These are phyloP conservation scores for Tyto alba DNA, from an alignment of 2,113 vertebrate species.

Conservation along the genomic window DNA sequence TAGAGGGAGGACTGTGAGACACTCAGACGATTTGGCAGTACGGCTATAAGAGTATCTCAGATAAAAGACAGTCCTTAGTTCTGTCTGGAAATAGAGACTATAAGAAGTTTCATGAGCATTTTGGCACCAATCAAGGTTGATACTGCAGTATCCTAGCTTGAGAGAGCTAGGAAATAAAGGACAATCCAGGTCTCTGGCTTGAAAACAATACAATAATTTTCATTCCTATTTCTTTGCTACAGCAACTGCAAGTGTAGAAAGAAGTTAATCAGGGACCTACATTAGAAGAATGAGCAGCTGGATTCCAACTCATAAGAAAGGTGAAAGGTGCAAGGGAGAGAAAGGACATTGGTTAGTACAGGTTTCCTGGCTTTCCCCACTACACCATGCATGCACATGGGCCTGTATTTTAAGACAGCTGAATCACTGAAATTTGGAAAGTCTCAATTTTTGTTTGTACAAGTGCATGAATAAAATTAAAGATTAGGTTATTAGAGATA, in stretches of 20 bases:
- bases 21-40: neutral
- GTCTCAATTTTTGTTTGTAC: neutral
- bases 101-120: slow-evolving; percentile 13
- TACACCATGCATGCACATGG: neutral
- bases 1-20: neutral
- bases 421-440: neutral
- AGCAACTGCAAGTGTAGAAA: neutral
- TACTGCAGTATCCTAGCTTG: neutral
- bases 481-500: neutral
- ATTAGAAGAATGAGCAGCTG: neutral
- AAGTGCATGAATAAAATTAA: slow-evolving; percentile 3
- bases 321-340: neutral
- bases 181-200: neutral
- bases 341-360: neutral
- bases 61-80: neutral
- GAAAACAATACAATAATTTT: neutral
- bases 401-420: neutral
- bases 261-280: neutral
- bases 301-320: neutral
- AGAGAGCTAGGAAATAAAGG: neutral
- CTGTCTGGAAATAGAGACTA: slow-evolving; percentile 20
- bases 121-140: neutral
- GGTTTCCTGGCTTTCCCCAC: neutral
- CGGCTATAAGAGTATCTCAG: neutral
- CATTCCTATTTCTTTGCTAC: neutral